Base-by-base conservation (phyloP, 2,113 vertebrate species). In the Aspidoscelis tigris region DNA sequence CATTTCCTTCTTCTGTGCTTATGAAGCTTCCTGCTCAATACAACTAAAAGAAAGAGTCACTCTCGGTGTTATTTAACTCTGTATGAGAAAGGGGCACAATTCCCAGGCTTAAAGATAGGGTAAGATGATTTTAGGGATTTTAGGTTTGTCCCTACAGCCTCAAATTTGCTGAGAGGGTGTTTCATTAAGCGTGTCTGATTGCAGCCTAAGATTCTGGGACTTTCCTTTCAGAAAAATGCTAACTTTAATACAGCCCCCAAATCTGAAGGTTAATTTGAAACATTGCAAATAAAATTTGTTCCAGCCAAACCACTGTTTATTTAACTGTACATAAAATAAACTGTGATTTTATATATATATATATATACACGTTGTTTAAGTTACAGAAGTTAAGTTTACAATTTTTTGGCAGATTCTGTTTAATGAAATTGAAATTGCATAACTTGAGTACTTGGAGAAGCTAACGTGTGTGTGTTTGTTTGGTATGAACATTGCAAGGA, bases 241-340 rank as follows among this genome's bases (percentile, higher is more conserved):
- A 85, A 26, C 87, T 81, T 85, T 93, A 87, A 91, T 82, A 87
- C 76, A 68, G 86, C 77, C 64, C 85, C 91, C 81, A 92, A 88
- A 94, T 93, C 88, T 93, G 93, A 91, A 86, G 87, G 94, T 94
- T 94, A 88, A 93, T 94, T 91, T 90, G 87, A 84, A 84, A 92
- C 89, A 79, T 95, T 95, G 84, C 41, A 96, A 95, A 90, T 94
- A 0, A 7, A 86, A 90, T 96, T 98, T 98, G 98, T 98, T 99
- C 97, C 97, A 98, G 96, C 97, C 97, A 97, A 97, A 98, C 95
- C 96, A 96, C 89, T 94, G 95, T 96, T 93, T 86, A 96, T 98
- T 97, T 97, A 97, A 97, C 97, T 98, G 96, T 97, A 98, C 97
- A 98, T 93, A 97, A 94, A 96, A 97, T 97, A 97, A 96, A 96